phyloP scores from a whole-genome alignment of 2,888 invertebrate species.

The Drosophila austrosaltans region DNA sequence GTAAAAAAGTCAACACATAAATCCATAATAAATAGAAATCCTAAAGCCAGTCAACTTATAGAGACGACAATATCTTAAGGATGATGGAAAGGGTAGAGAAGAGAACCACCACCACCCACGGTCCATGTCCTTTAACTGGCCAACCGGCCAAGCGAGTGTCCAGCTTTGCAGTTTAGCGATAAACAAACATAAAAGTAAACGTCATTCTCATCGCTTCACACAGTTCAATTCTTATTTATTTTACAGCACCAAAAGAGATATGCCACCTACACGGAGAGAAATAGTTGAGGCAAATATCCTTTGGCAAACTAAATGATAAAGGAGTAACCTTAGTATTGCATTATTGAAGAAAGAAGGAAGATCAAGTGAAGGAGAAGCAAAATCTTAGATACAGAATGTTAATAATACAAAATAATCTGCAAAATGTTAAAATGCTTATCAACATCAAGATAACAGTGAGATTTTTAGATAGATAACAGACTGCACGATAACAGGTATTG shows the following conservation, averaged over 20 bases:
- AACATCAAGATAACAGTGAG: neutral
- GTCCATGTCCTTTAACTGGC: neutral
- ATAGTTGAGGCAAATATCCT: neutral
- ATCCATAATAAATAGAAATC: constrained; percentile 69
- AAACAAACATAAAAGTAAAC: constrained; percentile 77
- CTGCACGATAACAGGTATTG: neutral
- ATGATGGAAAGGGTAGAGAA: neutral
- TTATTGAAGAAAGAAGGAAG: no score
- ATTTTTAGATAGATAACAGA: neutral
- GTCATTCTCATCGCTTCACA: constrained; percentile 56
- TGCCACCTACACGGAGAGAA: neutral
- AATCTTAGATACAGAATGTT: no score
- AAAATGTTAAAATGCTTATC: neutral
- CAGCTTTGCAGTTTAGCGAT: constrained; percentile 69
- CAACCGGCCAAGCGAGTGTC: constrained; percentile 66
- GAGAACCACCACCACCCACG: neutral
- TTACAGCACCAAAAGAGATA: constrained; percentile 34
- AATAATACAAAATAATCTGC: neutral
- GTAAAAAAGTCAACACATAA: constrained; percentile 47
- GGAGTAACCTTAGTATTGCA: no score
- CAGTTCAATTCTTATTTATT: constrained; percentile 77
- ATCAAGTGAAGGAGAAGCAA: no score
- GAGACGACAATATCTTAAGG: neutral
- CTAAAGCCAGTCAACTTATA: constrained; percentile 36
- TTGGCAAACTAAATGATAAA: no score